phyloP scores from a whole-genome alignment of 2,797 vertebrate genomes.

The Pristis pectinata region DNA sequence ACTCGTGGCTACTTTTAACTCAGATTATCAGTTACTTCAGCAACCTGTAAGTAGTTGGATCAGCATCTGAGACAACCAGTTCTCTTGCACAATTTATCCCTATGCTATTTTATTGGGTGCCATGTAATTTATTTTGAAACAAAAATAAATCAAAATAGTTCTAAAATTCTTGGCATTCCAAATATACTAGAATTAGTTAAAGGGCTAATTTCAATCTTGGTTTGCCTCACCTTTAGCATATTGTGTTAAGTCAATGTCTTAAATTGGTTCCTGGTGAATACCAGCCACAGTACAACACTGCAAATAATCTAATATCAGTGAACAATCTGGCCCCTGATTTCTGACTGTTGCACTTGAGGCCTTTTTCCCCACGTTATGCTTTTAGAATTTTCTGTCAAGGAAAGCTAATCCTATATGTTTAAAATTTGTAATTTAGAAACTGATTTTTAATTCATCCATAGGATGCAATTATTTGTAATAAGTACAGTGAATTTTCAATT shows the following conservation, averaged over 20 bases:
- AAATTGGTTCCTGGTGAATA: neutral
- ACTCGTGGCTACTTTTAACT: neutral
- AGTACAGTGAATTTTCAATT: neutral
- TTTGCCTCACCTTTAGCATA: neutral
- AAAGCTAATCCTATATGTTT: neutral
- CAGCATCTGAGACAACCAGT: neutral
- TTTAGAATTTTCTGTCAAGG: neutral
- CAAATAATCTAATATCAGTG: too few species aligned
- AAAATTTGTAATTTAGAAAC: neutral
- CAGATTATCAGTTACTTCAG: neutral
- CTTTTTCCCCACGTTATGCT: neutral
- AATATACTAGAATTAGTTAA: neutral
- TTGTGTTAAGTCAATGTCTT: neutral
- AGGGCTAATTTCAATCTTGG: neutral
- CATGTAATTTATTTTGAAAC: neutral
- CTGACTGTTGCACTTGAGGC: neutral
- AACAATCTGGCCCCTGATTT: neutral
- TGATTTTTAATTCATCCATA: neutral
- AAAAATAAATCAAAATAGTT: neutral
- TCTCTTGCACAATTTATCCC: neutral
- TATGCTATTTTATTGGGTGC: neutral
- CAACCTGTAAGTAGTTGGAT: neutral
- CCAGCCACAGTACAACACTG: neutral
- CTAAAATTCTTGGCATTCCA: neutral
- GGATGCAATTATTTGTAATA: neutral